phyloP scores from a whole-genome alignment of 2,797 vertebrate species.

The Paramormyrops hopkinsi region DNA sequence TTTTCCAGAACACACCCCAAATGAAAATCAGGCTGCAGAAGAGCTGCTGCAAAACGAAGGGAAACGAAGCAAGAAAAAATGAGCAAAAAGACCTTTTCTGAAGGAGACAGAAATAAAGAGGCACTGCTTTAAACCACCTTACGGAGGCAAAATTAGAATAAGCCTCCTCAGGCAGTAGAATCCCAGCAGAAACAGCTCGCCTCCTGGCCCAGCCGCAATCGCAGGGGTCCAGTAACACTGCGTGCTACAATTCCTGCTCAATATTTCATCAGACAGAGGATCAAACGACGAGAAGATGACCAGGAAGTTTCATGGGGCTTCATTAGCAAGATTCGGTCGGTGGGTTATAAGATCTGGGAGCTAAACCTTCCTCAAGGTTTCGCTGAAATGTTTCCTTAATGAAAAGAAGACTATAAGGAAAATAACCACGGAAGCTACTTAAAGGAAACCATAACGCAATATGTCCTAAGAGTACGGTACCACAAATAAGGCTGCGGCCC shows the following conservation, averaged over 20 bases:
- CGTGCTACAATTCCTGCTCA: constrained; percentile 4
- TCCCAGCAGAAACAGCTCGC: background rate
- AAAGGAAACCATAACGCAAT: background rate
- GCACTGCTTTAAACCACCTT: background rate
- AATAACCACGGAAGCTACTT: background rate
- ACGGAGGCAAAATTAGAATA: background rate
- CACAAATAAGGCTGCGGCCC: background rate
- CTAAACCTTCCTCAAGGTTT: constrained; percentile 8
- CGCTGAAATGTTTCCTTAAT: constrained; percentile 12
- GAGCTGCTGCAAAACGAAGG: background rate
- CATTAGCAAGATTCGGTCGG: constrained; percentile 6
- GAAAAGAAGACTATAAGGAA: background rate
- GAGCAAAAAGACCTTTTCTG: background rate
- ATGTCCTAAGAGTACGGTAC: background rate
- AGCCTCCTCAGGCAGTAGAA: background rate
- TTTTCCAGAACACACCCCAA: background rate
- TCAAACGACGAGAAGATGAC: background rate
- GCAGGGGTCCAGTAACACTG: background rate
- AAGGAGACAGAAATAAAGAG: background rate
- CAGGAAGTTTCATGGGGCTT: constrained; percentile 1
- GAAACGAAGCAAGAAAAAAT: background rate
- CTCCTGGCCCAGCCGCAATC: background rate
- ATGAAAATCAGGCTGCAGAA: background rate
- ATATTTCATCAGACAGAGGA: constrained; percentile 18
- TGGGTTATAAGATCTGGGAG: background rate